A percentile compares a stretch with the other conserved stretches of the same genome.
Evolutionary conservation across 2,113 vertebrate genomes (phyloP).

Genomic region (Oenanthe melanoleuca): DNA sequence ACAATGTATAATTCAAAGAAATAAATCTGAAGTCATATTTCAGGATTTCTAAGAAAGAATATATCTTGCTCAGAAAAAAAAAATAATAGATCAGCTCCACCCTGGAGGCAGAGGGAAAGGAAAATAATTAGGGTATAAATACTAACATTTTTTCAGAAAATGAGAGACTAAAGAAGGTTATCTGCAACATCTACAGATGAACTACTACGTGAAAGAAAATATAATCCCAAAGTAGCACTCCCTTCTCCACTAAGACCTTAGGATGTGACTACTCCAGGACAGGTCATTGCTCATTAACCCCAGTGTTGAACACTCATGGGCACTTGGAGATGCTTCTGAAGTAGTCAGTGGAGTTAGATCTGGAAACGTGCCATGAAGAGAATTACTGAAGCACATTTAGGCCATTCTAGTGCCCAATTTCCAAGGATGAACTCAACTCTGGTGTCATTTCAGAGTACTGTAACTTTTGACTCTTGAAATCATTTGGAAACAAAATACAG

Average conservation of each 20-base stretch:
- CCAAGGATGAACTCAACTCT: not conserved
- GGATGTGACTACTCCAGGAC: not conserved
- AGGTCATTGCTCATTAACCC: not conserved
- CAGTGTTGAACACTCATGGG: not conserved
- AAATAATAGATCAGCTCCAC: not conserved
- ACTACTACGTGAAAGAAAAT: not conserved
- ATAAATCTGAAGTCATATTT: not conserved
- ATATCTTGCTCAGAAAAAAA: not conserved
- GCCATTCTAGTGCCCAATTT: not conserved
- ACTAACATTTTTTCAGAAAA: not conserved
- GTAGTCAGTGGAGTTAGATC: not conserved
- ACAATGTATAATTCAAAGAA: not conserved
- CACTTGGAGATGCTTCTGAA: not conserved
- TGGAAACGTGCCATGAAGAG: not conserved
- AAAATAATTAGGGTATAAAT: not conserved
- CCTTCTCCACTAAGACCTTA: not conserved
- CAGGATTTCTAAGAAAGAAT: not conserved
- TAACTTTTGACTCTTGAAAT: not conserved
- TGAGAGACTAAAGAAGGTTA: not conserved
- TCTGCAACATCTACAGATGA: not conserved
- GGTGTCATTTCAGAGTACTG: not conserved
- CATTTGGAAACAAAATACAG: not conserved
- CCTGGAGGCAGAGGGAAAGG: not conserved
- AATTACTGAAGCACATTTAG: not conserved
- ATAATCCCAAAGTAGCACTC: not conserved